Conservation (phyloP, 2,113 vertebrate genomes). For the Perca fluviatilis region DNA sequence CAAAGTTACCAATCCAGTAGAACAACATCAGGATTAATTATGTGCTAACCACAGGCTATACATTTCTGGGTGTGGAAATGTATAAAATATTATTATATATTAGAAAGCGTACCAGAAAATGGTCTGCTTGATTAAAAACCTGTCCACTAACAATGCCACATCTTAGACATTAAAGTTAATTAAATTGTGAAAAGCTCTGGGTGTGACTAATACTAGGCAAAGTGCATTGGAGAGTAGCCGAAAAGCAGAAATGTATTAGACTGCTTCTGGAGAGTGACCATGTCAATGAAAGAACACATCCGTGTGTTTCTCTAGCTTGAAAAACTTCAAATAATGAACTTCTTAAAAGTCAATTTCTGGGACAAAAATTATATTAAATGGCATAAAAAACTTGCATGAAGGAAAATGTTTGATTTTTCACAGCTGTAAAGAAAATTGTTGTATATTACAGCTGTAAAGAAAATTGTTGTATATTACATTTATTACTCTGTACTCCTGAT, state of each 20-base stretch:
- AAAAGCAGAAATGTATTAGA: too few relatives aligned
- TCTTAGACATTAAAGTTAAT: neutral
- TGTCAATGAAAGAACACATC: neutral
- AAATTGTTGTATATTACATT: neutral
- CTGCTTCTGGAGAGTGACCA: too few relatives aligned
- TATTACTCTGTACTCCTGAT: neutral
- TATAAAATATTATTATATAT: neutral
- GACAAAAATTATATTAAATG: neutral
- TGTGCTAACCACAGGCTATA: neutral
- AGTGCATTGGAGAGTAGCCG: too few relatives aligned
- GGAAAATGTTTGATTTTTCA: neutral
- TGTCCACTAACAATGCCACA: neutral
- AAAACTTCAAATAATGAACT: neutral
- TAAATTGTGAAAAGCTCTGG: too few relatives aligned
- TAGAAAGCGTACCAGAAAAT: neutral
- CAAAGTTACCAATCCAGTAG: conserved; percentile 28
- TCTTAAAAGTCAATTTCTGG: neutral
- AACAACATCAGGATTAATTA: neutral
- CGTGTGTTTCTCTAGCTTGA: neutral
- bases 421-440: neutral
- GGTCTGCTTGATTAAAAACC: neutral
- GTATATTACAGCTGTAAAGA: neutral
- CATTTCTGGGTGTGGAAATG: neutral
- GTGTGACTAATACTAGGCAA: too few relatives aligned
- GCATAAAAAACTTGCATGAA: neutral